A percentile compares a stretch with the other conserved stretches of the same genome.
These are phyloP conservation scores for Cybosia mesomella DNA, from an alignment of 2,888 invertebrate genomes.

Conservation along the genomic window DNA sequence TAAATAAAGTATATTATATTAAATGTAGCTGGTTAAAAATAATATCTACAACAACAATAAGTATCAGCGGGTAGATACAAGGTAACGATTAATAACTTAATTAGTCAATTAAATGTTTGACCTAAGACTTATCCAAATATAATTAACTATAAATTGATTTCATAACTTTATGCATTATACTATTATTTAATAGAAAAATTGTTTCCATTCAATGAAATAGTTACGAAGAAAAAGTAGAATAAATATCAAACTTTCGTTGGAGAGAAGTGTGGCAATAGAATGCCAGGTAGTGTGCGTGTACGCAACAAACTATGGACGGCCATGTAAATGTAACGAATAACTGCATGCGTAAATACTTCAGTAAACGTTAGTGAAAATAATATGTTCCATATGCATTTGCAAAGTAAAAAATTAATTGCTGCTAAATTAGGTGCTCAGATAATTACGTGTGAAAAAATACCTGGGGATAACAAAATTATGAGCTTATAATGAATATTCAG, in stretches of 20 bases:
- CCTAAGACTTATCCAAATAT: not conserved
- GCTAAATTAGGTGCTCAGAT: constrained; percentile 17
- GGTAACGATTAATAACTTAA: not conserved
- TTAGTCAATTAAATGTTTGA: not conserved
- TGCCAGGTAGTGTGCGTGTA: constrained; percentile 67
- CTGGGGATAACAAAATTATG: not conserved
- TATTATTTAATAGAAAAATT: constrained; percentile 54
- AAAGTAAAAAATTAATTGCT: constrained; percentile 21
- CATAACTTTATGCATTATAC: not conserved
- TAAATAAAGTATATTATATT: no score
- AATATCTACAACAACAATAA: not conserved
- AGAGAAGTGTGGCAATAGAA: constrained; percentile 78
- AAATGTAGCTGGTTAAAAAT: not conserved
- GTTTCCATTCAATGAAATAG: constrained; percentile 58
- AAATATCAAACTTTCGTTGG: constrained; percentile 78
- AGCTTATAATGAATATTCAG: not conserved
- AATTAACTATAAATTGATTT: not conserved
- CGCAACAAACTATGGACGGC: constrained; percentile 46
- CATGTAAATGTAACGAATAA: constrained; percentile 61
- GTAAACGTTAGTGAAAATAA: constrained; percentile 73
- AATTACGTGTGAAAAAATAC: constrained; percentile 19
- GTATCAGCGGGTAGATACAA: not conserved
- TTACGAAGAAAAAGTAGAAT: constrained; percentile 72
- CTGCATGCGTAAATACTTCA: constrained; percentile 65
- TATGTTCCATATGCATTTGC: constrained; percentile 42